Evolutionary conservation across 92 coral and sea anemone species (phyloP).

Genomic region (Paramuricea clavata): DNA sequence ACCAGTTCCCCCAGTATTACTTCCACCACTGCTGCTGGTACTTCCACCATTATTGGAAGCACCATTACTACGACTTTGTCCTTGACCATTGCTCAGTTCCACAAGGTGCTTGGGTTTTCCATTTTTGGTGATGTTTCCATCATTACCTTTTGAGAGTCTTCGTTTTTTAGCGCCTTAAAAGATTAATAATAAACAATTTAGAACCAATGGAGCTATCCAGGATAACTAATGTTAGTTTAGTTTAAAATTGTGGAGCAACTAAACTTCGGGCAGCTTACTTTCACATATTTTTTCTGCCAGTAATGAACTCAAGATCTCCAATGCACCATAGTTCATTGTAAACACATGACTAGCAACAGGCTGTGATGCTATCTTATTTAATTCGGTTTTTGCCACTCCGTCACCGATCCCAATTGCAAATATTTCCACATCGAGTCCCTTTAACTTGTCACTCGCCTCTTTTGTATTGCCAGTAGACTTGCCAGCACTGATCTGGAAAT

Average conservation of each 20-base stretch:
- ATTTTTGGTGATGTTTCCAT: not conserved
- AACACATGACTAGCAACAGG: conserved; percentile 25
- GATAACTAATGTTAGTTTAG: not conserved
- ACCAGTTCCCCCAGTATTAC: not conserved
- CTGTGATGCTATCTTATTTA: conserved; percentile 39
- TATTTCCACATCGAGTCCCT: conserved; percentile 32
- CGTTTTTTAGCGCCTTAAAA: conserved; percentile 25
- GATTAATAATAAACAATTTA: too few relatives aligned
- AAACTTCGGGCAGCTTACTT: not conserved
- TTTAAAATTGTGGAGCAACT: not conserved
- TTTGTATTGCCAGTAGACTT: conserved; percentile 15
- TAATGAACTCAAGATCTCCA: not conserved
- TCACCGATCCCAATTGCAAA: conserved; percentile 35
- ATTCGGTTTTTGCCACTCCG: not conserved
- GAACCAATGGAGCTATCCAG: too few relatives aligned
- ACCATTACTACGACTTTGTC: not conserved
- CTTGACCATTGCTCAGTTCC: not conserved
- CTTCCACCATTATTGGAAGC: not conserved
- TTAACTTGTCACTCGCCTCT: conserved; percentile 15
- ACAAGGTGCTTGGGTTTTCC: not conserved
- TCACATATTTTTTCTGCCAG: conserved; percentile 21
- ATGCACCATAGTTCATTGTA: not conserved
- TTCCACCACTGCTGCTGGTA: not conserved
- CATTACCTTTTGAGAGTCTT: not conserved
- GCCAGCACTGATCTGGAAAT: conserved; percentile 26